Evolutionary conservation across 1,140 invertebrate species (phyloP).

Genomic region (Stegodyphus mimosarum): DNA sequence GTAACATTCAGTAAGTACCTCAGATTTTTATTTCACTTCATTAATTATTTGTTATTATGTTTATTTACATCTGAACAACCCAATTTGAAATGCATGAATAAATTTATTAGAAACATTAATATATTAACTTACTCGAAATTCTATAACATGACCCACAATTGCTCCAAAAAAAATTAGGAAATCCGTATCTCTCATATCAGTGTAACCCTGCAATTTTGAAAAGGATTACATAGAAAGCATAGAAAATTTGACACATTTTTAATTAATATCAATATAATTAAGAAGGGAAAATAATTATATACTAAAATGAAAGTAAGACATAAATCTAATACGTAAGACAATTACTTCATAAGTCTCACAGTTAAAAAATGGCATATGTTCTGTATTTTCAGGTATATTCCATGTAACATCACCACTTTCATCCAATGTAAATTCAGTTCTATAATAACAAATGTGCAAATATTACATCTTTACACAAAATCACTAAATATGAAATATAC

Average conservation of each 20-base stretch:
- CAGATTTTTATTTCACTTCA: too few species aligned
- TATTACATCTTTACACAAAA: too few species aligned
- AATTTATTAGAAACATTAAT: too few species aligned
- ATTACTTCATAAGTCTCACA: constrained; percentile 76
- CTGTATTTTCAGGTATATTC: constrained; percentile 73
- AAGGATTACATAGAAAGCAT: too few species aligned
- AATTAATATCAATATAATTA: too few species aligned
- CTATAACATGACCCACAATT: constrained; percentile 76
- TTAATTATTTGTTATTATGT: too few species aligned
- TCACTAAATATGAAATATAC: too few species aligned
- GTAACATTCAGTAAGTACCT: too few species aligned
- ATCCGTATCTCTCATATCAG: constrained; percentile 63
- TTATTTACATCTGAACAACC: too few species aligned
- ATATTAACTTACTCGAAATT: constrained; percentile 74
- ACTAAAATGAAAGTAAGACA: background rate
- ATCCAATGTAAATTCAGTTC: constrained; percentile 76
- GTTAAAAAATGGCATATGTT: constrained; percentile 74
- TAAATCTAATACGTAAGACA: constrained; percentile 61
- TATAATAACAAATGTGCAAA: constrained; percentile 63
- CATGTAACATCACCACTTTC: constrained; percentile 77
- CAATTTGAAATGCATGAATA: too few species aligned
- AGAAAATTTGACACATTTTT: too few species aligned
- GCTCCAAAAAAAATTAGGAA: constrained; percentile 72
- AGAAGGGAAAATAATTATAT: constrained; percentile 26
- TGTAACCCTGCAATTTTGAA: too few species aligned